Base-by-base conservation (phyloP, 2,797 vertebrate species). In the Clarias laeviceps region DNA sequence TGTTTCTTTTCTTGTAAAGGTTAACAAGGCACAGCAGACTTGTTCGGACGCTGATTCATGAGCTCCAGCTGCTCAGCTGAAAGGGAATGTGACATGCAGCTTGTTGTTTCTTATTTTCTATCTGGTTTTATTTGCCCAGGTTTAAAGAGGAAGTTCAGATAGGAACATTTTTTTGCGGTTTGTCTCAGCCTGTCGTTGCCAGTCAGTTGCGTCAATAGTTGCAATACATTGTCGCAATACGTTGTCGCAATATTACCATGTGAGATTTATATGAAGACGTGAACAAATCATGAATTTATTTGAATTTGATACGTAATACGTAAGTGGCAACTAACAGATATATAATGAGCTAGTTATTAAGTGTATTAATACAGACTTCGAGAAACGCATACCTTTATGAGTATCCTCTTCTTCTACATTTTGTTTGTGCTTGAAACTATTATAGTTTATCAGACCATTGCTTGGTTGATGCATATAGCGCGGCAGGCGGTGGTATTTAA, bases 41-140 rank as follows among this genome's bases (percentile, higher is more conserved):
- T 82, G 85, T 61, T 82, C 54, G 11, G 72, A 54, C 45, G 27
- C 54, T 82, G 70, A 78, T 78, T 82, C 72, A 78, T 70, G 73
- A 82, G 70, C 73, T 86, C 62, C 72, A 78, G 50, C 80, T 77
- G 80, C 80, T 78, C 54, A n/a, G 70, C 59, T 5, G 22, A 82
- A 78, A 45, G 73, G 40, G 32, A 78, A 73, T 29, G 80, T 68
- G 50, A 85, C 17, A 24, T 24, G 61, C 54, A 50, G 50, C 54
- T 62, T 76, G 59, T 82, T 82, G 61, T 24, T 74, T 29, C 54
- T 82, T 59, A 29, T 72, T 34, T 29, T 50, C 24, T 17, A 15
- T 29, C n/a, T 74, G 72, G 3, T 74, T 74, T 54, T 27, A 54
- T 40, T 45, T 54, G 22, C 27, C 50, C 50, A 32, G 50, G 27